These are phyloP conservation scores for Baccha elongata DNA, from an alignment of 2,888 invertebrate genomes.

Conservation along the genomic window DNA sequence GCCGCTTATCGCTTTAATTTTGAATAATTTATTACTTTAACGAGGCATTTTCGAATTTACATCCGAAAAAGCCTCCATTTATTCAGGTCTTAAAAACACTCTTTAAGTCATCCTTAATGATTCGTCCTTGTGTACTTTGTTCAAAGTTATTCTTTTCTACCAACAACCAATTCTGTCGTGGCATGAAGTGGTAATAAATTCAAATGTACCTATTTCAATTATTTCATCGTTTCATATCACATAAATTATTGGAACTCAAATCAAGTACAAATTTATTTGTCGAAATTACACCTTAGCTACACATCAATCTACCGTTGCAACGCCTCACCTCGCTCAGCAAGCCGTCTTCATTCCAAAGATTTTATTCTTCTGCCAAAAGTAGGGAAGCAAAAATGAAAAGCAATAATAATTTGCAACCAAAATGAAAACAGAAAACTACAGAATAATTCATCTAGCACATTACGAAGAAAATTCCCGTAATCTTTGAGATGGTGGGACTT, in stretches of 20 bases:
- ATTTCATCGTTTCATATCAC: conserved; percentile 26
- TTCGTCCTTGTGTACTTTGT: no score
- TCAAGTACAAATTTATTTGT: conserved; percentile 72
- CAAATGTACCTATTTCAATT: conserved; percentile 63
- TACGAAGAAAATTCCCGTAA: conserved; percentile 70
- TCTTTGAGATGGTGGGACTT: conserved; percentile 49
- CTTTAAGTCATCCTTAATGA: no score
- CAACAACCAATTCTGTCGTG: background rate
- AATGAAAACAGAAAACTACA: conserved; percentile 51
- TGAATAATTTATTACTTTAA: no score
- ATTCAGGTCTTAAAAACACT: no score
- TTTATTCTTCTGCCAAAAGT: conserved; percentile 24
- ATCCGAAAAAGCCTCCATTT: no score
- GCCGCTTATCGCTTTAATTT: no score
- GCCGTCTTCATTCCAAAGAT: background rate
- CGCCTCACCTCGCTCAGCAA: background rate
- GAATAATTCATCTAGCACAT: conserved; percentile 71
- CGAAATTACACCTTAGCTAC: conserved; percentile 61
- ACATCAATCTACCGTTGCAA: conserved; percentile 23
- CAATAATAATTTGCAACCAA: conserved; percentile 62
- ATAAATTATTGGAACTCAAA: conserved; percentile 49
- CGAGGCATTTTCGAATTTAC: no score
- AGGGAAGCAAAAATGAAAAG: conserved; percentile 27
- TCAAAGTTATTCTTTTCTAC: no score
- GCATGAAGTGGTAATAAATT: conserved; percentile 44